Evolutionary conservation across 2,888 invertebrate genomes (phyloP), one percentile per base, ranked within the genome.

Genomic region (Drosophila kambysellisi): DNA sequence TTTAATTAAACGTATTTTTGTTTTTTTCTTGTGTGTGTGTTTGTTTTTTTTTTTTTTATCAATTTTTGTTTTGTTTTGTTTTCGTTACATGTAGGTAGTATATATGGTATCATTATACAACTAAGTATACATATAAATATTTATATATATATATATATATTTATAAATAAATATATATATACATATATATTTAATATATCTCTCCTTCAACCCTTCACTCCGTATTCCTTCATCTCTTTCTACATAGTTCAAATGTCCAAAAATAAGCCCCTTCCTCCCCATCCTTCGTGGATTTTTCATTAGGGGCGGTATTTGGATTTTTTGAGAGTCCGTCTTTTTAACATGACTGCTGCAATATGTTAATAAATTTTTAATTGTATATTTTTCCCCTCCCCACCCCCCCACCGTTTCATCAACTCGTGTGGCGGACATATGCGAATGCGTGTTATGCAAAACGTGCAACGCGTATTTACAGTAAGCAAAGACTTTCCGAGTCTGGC

Each of bases 51-150:
- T 53, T 17, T 11, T 52, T 35, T 51, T 17, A 53, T 53, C 41
- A 70, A 57, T 39, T n/a, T 25, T 66, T 37, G 35, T 32, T 59
- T 66, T 43, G 6, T 20, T 62, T 61, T 54, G 54, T 17, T 29
- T 51, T 64, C 12, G 39, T 51, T 70, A 57, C 60, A 33, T 70
- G 20, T 60, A 51, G 56, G 48, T 67, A 30, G 39, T 62, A 63
- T 57, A 64, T 65, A 46, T 70, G 32, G 32, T 57, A 64, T 58
- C n/a, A 60, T 74, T 74, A 51, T 37, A 63, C 43, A 68, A 41
- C 58, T 76, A 71, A 37, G 59, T 41, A 73, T 58, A 59, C 58
- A 73, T 68, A 58, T 65, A 60, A 56, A 56, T 56, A 53, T 37
- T 15, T 43, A 60, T 46, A 41, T 59, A 46, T 57, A 15, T 25